Evolutionary conservation across 2,113 vertebrate genomes (phyloP).

Genomic region (Gorsachius goisagi): DNA sequence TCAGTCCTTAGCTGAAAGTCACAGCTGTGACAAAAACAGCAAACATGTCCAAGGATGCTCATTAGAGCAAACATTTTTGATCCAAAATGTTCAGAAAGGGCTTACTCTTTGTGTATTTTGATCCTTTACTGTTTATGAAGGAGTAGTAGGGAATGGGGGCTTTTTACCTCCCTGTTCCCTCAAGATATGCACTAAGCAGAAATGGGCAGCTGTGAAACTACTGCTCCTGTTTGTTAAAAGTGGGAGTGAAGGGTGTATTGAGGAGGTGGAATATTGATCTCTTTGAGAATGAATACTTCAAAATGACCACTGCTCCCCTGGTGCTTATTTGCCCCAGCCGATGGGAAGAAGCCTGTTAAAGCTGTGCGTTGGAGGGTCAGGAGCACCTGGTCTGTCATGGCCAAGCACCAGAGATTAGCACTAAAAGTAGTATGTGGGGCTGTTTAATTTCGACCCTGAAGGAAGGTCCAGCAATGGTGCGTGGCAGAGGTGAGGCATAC

Average conservation of each 20-base stretch:
- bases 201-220: not conserved
- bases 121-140: not conserved
- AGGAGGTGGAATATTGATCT: not conserved
- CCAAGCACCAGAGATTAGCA: not conserved
- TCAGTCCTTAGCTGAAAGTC: not conserved
- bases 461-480: not conserved
- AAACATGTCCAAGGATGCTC: not conserved
- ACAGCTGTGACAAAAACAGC: not conserved
- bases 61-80: not conserved
- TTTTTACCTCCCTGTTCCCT: not conserved
- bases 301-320: not conserved
- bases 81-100: not conserved
- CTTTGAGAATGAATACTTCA: not conserved
- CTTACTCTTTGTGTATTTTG: not conserved
- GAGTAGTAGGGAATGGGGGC: not conserved
- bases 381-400: not conserved
- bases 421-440: not conserved
- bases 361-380: not conserved
- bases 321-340: not conserved
- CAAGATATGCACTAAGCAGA: not conserved
- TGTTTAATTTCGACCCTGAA: not conserved
- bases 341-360: not conserved
- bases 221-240: not conserved
- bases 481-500: not conserved
- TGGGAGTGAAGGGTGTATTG: not conserved